Conservation (phyloP, 2,797 vertebrate genomes). For the Siniperca scherzeri region DNA sequence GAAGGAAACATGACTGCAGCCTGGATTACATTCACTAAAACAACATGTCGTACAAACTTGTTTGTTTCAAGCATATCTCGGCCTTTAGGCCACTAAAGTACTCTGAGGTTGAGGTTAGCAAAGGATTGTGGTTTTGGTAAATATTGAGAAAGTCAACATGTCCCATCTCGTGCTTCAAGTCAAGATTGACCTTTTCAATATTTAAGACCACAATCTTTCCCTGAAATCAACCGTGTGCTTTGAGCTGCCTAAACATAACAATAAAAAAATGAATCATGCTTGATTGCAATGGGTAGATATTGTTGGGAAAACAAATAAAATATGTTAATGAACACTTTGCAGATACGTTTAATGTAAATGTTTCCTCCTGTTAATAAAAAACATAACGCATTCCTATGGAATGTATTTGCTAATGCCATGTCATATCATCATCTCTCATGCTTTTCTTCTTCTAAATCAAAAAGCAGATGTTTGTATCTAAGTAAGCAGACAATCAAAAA, state of each 20-base stretch:
- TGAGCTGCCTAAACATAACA: background rate
- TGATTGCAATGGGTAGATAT: background rate
- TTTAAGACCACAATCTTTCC: background rate
- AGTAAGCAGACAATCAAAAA: background rate
- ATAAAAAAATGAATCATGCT: background rate
- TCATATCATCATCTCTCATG: background rate
- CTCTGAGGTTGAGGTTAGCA: background rate
- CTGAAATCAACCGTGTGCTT: background rate
- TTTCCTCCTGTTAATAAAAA: background rate
- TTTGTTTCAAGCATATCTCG: background rate
- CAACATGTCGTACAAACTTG: background rate
- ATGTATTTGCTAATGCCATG: background rate
- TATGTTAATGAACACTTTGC: background rate
- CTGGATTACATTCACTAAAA: background rate
- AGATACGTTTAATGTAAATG: background rate
- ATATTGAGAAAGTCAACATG: slow-evolving; percentile 1
- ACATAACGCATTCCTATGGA: background rate
- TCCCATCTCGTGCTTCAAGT: background rate
- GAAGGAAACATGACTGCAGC: background rate
- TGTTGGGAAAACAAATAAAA: background rate
- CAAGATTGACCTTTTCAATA: background rate
- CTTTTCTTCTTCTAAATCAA: background rate
- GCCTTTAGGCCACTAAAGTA: background rate
- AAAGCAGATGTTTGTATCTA: background rate
- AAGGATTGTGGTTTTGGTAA: background rate